Base-by-base conservation (phyloP, 2,797 vertebrate genomes). In the Leuciscus waleckii region DNA sequence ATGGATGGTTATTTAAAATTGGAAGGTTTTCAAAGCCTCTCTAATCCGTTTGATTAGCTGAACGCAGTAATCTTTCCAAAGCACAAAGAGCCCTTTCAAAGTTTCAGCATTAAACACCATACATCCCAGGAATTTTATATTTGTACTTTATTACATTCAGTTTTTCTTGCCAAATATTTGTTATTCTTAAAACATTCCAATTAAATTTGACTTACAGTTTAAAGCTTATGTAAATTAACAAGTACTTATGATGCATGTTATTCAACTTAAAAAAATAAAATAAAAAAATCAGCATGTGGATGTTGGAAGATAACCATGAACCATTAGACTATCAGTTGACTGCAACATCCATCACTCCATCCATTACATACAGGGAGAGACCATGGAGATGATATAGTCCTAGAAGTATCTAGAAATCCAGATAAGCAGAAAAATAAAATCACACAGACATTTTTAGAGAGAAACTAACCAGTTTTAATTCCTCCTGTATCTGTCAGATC, bases 1-100 rank as follows among this genome's bases (percentile, higher is more conserved):
- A 90, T 54, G 83, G 89, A 92, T 85, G 87, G 90, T 84, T 86
- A 84, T 92, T 92, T 94, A 91, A 88, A 87, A 93, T 87, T 89
- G 90, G 93, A 78, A 86, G 89, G 90, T 89, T 94, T 95, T 94
- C 91, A 94, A 93, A 95, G 93, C 92, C 86, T 88, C 92, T 92
- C 89, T 94, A 95, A 87, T 95, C 94, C 93, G 90, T 94, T 94
- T 95, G 94, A 95, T 95, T 95, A 94, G 90, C 91, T 93, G 91
- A 94, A 95, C 89, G 88, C 93, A 92, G 89, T 89, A 94, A 92
- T 92, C 91, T 90, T 90, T 89, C 73, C 89, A n/a, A 63, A 88
- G 90, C 92, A 95, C 94, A 96, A 95, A 95, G 93, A 93, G 90
- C 89, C 91, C 94, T 94, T 83, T 63, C 90, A 91, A 93, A 93